Percentiles rank a stretch among this genome's conserved stretches.
These are phyloP conservation scores for Lypha dubia DNA, from an alignment of 2,888 invertebrate genomes.

Conservation along the genomic window DNA sequence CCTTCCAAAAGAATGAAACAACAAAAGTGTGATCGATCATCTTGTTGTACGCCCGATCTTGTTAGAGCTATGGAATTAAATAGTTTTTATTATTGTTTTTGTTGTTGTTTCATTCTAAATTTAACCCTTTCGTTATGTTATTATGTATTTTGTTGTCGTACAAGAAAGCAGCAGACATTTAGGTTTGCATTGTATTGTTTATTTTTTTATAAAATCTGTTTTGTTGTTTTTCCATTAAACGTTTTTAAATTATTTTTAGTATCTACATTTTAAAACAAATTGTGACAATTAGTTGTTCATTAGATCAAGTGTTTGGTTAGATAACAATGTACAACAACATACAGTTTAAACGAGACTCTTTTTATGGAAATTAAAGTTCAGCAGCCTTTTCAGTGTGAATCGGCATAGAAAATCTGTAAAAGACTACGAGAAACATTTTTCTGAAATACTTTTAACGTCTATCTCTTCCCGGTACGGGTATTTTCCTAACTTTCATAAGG, in stretches of 20 bases:
- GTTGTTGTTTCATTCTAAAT: conserved; percentile 45
- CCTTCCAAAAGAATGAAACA: conserved; percentile 34
- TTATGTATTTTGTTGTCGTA: background rate
- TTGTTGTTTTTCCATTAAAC: conserved; percentile 51
- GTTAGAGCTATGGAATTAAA: conserved; percentile 9
- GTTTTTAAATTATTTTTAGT: conserved; percentile 38
- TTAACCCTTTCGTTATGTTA: conserved; percentile 54
- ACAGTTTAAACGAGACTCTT: too few species aligned
- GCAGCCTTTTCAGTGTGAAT: too few species aligned
- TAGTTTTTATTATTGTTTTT: background rate
- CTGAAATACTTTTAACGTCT: too few species aligned
- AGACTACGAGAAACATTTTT: too few species aligned
- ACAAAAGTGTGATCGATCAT: conserved; percentile 66
- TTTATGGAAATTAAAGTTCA: too few species aligned
- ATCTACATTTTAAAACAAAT: conserved; percentile 20
- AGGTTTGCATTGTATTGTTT: conserved; percentile 27
- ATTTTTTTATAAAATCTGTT: conserved; percentile 52
- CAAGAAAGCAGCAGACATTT: conserved; percentile 10
- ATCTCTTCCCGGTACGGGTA: too few species aligned
- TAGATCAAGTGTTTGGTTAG: conserved; percentile 61
- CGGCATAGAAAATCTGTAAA: too few species aligned
- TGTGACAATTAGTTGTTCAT: conserved; percentile 38
- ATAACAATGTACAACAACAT: too few species aligned
- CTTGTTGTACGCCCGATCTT: conserved; percentile 32
- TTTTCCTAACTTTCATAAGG: too few species aligned